Conservation (phyloP, 2,113 vertebrate species). For the Phyllostomus discolor region DNA sequence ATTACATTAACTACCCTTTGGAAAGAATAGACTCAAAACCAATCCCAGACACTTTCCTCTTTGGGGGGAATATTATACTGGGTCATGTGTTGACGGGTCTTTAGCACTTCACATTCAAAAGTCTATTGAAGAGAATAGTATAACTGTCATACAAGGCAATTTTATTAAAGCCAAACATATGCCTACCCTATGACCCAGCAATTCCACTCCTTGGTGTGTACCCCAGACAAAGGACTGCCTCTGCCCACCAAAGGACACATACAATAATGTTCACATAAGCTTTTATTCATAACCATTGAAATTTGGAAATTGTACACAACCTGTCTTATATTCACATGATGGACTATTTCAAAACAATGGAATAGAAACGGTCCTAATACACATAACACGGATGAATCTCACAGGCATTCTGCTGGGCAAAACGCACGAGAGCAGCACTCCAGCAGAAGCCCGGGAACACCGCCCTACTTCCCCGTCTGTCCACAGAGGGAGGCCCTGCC, state of each 20-base stretch:
- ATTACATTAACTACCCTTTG: background rate
- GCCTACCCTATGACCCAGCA: background rate
- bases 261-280: background rate
- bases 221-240: background rate
- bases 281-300: background rate
- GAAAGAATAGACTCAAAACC: background rate
- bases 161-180: background rate
- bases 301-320: background rate
- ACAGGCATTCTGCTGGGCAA: too few species aligned
- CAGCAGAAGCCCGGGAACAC: background rate
- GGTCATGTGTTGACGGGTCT: background rate
- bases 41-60: background rate
- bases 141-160: background rate
- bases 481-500: rapidly evolving
- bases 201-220: background rate
- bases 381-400: background rate
- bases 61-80: background rate
- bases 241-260: background rate
- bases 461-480: background rate
- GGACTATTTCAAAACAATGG: background rate
- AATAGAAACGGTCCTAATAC: background rate
- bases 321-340: background rate
- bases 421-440: background rate
- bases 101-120: background rate
- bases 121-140: background rate